phyloP scores from a whole-genome alignment of 35 echinoderm and acorn worm genomes.

The Apostichopus californicus region DNA sequence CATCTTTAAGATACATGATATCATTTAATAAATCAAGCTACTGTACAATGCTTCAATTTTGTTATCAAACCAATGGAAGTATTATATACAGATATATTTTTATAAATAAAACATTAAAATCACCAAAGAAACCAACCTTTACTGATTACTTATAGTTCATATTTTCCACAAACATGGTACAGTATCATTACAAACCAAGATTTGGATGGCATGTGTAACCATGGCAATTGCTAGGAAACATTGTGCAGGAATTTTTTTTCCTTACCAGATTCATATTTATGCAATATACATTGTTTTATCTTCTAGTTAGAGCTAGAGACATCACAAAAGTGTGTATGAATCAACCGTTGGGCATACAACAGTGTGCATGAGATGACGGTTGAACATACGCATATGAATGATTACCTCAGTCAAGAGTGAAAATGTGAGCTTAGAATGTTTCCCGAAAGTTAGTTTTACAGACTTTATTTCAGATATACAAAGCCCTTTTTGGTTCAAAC shows the following conservation, averaged over 20 bases:
- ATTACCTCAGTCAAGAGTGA: no score
- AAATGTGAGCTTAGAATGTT: no score
- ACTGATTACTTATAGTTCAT: neutral
- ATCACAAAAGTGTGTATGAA: no score
- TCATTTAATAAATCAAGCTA: neutral
- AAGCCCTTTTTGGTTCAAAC: no score
- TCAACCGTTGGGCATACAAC: no score
- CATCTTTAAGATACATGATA: neutral
- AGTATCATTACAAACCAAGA: neutral
- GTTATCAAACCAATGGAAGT: neutral
- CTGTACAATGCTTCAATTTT: neutral
- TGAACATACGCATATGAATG: no score
- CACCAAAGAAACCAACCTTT: neutral
- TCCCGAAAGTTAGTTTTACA: no score
- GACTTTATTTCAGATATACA: no score
- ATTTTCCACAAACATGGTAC: neutral
- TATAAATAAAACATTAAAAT: neutral
- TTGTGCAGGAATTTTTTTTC: neutral
- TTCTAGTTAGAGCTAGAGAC: no score
- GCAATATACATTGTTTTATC: no score
- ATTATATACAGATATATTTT: conserved; percentile 15
- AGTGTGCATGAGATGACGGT: no score
- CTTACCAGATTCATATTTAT: no score
- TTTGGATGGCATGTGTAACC: neutral
- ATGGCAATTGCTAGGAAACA: neutral